These are phyloP conservation scores for Apodemia duryi DNA, from an alignment of 2,888 invertebrate species.

Conservation along the genomic window DNA sequence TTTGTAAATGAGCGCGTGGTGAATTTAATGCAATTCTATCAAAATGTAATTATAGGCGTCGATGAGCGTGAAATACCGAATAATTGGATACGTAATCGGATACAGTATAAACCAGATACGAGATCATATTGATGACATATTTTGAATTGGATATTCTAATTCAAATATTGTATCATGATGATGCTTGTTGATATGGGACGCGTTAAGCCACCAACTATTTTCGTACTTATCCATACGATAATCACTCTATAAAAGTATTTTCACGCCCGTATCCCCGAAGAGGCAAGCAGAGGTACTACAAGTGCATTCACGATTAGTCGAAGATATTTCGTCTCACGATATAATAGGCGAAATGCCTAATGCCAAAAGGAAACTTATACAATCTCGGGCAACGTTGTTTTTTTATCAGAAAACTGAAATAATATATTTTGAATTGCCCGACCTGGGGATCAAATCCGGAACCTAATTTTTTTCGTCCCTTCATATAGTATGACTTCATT, in stretches of 20 bases:
- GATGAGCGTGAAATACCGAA: constrained; percentile 69
- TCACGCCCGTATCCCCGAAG: too few relatives aligned
- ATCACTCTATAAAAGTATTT: not conserved
- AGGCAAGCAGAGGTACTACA: too few relatives aligned
- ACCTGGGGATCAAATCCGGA: not conserved
- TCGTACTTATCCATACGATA: not conserved
- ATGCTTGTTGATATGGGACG: not conserved
- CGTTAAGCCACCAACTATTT: not conserved
- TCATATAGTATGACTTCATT: too few relatives aligned
- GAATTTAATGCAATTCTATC: constrained; percentile 70
- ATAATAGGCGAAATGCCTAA: too few relatives aligned
- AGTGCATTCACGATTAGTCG: too few relatives aligned
- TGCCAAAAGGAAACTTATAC: too few relatives aligned
- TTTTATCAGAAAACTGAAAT: not conserved
- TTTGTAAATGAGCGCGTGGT: constrained; percentile 58
- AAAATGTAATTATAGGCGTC: constrained; percentile 71
- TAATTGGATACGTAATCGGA: constrained; percentile 57
- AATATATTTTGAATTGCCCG: too few relatives aligned
- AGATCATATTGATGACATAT: constrained; percentile 33
- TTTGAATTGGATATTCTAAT: constrained; percentile 18
- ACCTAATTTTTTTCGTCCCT: not conserved
- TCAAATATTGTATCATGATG: not conserved
- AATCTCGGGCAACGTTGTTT: not conserved
- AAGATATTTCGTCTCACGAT: too few relatives aligned
- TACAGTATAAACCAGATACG: constrained; percentile 36